Conservation (phyloP, 2,113 vertebrate genomes). For the Hemicordylus capensis region DNA sequence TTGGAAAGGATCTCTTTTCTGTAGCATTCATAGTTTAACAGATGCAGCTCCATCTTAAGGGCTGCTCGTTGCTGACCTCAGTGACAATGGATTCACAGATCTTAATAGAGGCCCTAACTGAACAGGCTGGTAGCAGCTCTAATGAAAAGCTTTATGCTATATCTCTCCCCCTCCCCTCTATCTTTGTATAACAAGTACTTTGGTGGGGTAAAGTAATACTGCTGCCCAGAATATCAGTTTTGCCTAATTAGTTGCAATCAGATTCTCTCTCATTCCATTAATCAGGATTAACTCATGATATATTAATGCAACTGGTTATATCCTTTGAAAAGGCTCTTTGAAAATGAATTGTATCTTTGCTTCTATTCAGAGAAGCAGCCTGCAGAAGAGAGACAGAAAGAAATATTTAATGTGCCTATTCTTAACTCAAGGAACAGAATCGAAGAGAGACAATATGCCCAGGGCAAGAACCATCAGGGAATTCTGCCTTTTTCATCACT, state of each 20-base stretch:
- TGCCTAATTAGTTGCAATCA: slow-evolving; percentile 13
- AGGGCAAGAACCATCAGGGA: background rate
- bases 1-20: background rate
- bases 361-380: slow-evolving; percentile 12
- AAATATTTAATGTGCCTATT: slow-evolving; percentile 2
- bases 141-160: slow-evolving; percentile 7
- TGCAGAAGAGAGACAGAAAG: background rate
- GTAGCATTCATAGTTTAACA: background rate
- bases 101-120: background rate
- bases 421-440: background rate
- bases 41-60: background rate
- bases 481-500: background rate
- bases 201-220: background rate
- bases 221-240: background rate
- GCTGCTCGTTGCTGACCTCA: background rate
- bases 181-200: slow-evolving; percentile 9
- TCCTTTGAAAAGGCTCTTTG: slow-evolving; percentile 9
- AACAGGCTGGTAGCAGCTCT: background rate
- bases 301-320: background rate
- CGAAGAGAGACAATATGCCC: background rate
- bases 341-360: slow-evolving; percentile 1
- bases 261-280: background rate
- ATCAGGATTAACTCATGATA: slow-evolving; percentile 17
- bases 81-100: background rate
- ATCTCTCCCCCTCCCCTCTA: background rate